Percentiles rank a stretch among this genome's conserved stretches.
Conservation (phyloP, 2,797 vertebrate species). For the Pseudopleuronectes americanus region DNA sequence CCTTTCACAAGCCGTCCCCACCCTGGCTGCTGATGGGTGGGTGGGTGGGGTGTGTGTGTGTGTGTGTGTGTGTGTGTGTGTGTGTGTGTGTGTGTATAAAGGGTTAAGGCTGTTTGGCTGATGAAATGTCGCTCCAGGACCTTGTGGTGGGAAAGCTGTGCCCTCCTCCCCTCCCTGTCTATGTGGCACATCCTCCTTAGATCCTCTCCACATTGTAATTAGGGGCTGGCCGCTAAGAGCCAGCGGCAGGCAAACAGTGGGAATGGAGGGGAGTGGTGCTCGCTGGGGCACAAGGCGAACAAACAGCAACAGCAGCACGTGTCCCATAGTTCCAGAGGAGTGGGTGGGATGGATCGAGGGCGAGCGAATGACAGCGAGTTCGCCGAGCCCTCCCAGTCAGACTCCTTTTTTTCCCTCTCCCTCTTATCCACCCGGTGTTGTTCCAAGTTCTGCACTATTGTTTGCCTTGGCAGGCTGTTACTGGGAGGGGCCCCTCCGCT, state of each 20-base stretch:
- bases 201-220: slow-evolving; percentile 86
- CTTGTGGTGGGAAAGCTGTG: slow-evolving; percentile 84
- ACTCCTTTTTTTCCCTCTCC: slow-evolving; percentile 54
- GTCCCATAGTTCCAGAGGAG: slow-evolving; percentile 70
- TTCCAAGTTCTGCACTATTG: slow-evolving; percentile 85
- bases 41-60: slow-evolving; percentile 21
- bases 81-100: slow-evolving; percentile 43
- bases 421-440: slow-evolving; percentile 82
- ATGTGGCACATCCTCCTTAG: slow-evolving; percentile 88
- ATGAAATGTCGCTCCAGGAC: slow-evolving; percentile 81
- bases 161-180: slow-evolving; percentile 83
- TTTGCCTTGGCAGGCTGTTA: slow-evolving; percentile 86
- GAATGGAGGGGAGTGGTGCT: slow-evolving; percentile 74
- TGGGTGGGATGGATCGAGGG: slow-evolving; percentile 74
- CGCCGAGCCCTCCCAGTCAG: slow-evolving; percentile 61
- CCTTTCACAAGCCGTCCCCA: slow-evolving; percentile 63
- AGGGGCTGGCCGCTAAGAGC: slow-evolving; percentile 79
- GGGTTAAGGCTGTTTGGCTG: slow-evolving; percentile 77
- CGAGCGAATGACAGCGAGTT: slow-evolving; percentile 64
- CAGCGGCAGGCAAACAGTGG: slow-evolving; percentile 77
- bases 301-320: slow-evolving; percentile 78
- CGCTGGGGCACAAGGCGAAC: slow-evolving; percentile 62
- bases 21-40: slow-evolving; percentile 66
- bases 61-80: slow-evolving; percentile 61
- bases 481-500: slow-evolving; percentile 84